Evolutionary conservation across 1,140 invertebrate genomes (phyloP), one percentile per base, ranked within the genome.

Genomic region (Drosophila nebulosa): DNA sequence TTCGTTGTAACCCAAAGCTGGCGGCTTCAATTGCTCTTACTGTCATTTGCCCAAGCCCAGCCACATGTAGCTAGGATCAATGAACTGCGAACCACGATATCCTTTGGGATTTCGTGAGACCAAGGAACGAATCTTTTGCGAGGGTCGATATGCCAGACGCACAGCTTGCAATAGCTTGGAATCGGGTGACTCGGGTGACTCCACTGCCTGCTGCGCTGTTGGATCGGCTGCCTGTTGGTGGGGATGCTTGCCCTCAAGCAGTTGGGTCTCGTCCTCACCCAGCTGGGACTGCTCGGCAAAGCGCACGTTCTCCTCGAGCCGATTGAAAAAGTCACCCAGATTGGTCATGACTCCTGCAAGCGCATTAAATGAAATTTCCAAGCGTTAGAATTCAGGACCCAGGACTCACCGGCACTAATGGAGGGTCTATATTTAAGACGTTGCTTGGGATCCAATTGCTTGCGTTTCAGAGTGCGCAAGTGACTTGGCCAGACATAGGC

Each of bases 41-140:
- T 75, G 89, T 86, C 81, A 90, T 74, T 89, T 93, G n/a, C 92
- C 92, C 67, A 91, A 74, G 9, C 90, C 90, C 32, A 91, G 51
- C 90, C 90, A 91, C 90, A 91, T 91, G 52, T 91, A 91, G 64
- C 90, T 91, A 52, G 90, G 90, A 69, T 91, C 90, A 24, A 90
- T 79, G 26, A 86, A 78, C 60, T 91, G 74, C 21, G 90, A 88
- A 27, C 88, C 85, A 39, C 84, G 90, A 63, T 91, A 91, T n/a
- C 90, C 90, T 30, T 85, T 76, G 3, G 90, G 90, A 60, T 90
- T 90, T 55, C 88, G 81, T 3, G 89, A 81, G 2, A 91, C 90
- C 61, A 91, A 46, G 1, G 90, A 79, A 24, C 90, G 79, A 14
- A 91, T 77, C 64, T 90, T 91, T 42, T 91, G 89, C 12, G 90